phyloP scores from a whole-genome alignment of 2,888 invertebrate genomes.

The Agriotes lineatus region DNA sequence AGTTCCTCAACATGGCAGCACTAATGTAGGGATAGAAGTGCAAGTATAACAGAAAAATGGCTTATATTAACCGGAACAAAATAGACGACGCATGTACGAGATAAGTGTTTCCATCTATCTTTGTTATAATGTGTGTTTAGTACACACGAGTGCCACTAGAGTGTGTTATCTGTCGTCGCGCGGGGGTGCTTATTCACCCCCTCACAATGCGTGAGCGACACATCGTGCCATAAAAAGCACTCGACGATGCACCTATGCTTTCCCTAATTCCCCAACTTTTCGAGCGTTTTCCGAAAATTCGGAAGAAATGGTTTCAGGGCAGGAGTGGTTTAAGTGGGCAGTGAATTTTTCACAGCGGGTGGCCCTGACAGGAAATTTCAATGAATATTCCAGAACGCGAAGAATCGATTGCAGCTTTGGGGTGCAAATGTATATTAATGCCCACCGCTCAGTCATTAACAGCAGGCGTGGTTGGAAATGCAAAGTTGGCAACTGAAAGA shows the following conservation, averaged over 20 bases:
- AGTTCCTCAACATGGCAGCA: conserved; percentile 9
- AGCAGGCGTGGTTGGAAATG: no score
- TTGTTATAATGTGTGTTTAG: conserved; percentile 32
- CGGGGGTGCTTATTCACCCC: conserved; percentile 4
- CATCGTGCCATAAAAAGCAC: conserved; percentile 2
- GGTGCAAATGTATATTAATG: no score
- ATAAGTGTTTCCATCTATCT: conserved; percentile 35
- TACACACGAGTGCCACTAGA: conserved; percentile 26
- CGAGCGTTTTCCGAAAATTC: neutral
- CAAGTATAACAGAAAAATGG: conserved; percentile 31
- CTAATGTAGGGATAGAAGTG: conserved; percentile 19
- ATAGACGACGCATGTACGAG: conserved; percentile 34
- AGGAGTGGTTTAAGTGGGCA: no score
- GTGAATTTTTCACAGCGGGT: no score
- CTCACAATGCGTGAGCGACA: conserved; percentile 7
- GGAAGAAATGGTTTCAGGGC: no score
- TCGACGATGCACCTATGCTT: conserved; percentile 3
- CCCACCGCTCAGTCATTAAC: no score
- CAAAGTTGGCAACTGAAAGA: no score
- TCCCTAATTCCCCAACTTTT: neutral
- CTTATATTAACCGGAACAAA: conserved; percentile 32
- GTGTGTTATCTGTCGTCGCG: conserved; percentile 29
- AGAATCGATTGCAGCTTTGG: no score
- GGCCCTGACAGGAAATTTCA: no score
- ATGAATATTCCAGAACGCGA: no score